A percentile compares a stretch with the other conserved stretches of the same genome.
These are phyloP conservation scores for Myiozetetes cayanensis DNA, from an alignment of 2,113 vertebrate species.

Conservation along the genomic window DNA sequence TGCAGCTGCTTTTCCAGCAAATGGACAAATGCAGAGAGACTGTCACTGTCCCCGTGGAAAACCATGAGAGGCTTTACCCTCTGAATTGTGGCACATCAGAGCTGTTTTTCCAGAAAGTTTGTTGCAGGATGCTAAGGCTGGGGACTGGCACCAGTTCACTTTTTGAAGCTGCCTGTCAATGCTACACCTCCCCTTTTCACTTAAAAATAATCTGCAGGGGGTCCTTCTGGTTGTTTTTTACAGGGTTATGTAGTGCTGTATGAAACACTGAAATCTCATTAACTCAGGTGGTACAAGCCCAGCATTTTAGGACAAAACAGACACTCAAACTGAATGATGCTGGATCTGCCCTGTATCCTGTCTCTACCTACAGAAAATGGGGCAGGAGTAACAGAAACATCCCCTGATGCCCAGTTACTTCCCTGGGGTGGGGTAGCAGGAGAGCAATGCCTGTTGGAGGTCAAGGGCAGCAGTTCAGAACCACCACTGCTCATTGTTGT, in stretches of 20 bases:
- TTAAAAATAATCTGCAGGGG: not conserved
- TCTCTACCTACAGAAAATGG: not conserved
- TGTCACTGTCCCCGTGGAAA: not conserved
- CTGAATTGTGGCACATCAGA: accelerated
- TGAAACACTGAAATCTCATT: not conserved
- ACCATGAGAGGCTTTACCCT: accelerated
- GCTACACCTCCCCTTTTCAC: not conserved
- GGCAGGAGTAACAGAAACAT: not conserved
- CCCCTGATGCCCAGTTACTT: accelerated
- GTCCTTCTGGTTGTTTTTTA: not conserved
- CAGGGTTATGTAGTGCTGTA: not conserved
- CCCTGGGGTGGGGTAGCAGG: not conserved
- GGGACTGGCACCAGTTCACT: too few species aligned
- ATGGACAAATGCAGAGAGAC: not conserved
- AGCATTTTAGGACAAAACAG: not conserved
- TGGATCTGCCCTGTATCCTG: not conserved
- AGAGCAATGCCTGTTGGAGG: not conserved
- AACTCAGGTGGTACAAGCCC: not conserved
- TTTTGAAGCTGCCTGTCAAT: not conserved
- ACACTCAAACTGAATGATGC: not conserved
- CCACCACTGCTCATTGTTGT: not conserved
- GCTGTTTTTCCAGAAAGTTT: accelerated
- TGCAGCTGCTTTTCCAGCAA: not conserved
- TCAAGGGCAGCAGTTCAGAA: not conserved
- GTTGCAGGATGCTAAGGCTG: not conserved